These are phyloP conservation scores for Caenorhabditis japonica DNA, from an alignment of 2,888 invertebrate genomes.

Conservation along the genomic window DNA sequence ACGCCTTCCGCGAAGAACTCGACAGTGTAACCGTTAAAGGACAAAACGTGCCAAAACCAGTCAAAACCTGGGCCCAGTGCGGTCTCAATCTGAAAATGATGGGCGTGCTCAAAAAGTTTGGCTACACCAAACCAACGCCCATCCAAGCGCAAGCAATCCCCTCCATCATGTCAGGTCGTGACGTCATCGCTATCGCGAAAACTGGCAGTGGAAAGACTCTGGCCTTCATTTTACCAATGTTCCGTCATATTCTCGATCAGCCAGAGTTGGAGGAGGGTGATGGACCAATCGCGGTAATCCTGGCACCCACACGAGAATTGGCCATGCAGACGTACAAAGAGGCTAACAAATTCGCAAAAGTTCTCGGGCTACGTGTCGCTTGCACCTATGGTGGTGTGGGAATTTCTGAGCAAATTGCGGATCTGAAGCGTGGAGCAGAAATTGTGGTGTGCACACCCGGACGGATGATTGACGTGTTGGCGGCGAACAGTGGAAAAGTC, in stretches of 20 bases:
- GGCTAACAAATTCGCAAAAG: constrained; percentile 91
- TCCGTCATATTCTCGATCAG: constrained; percentile 94
- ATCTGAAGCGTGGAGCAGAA: constrained; percentile 94
- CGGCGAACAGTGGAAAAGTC: constrained; percentile 96
- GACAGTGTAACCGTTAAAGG: constrained; percentile 88
- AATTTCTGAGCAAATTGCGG: constrained; percentile 94
- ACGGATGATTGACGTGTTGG: constrained; percentile 99
- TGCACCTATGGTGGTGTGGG: constrained; percentile 99
- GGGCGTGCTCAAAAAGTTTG: constrained; percentile 87
- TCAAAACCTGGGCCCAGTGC: constrained; percentile 97
- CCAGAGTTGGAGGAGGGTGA: constrained; percentile 93
- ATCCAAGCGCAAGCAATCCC: constrained; percentile 96
- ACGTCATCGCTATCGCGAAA: constrained; percentile 86
- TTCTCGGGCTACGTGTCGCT: constrained; percentile 85
- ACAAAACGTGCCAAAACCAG: constrained; percentile 84
- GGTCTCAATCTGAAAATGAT: constrained; percentile 95
- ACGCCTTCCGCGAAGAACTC: constrained; percentile 82
- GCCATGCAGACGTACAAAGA: constrained; percentile 99
- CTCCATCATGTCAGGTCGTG: constrained; percentile 87
- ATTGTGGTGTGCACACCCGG: constrained; percentile 99
- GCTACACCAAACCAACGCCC: constrained; percentile 96
- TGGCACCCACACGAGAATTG: constrained; percentile 97
- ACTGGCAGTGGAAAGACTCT: constrained; percentile 98
- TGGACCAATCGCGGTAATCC: constrained; percentile 94
- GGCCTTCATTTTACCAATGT: constrained; percentile 97